phyloP scores from a whole-genome alignment of 2,888 invertebrate genomes.

The Tryphoninae sp. region DNA sequence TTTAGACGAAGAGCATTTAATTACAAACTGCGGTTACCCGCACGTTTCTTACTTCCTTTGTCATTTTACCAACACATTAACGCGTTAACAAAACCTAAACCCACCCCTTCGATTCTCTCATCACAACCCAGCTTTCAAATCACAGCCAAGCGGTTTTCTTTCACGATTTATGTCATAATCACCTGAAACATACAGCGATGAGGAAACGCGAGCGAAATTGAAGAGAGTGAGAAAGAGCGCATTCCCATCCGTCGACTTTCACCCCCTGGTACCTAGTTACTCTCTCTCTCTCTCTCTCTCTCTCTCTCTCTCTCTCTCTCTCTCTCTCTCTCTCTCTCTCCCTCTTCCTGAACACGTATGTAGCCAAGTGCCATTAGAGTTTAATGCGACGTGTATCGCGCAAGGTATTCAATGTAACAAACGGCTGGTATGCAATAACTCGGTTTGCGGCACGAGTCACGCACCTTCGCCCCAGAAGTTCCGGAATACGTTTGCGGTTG shows the following conservation, averaged over 20 bases:
- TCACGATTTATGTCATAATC: slow-evolving; percentile 78
- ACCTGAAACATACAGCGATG: slow-evolving; percentile 68
- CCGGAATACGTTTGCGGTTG: not conserved
- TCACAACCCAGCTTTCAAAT: slow-evolving; percentile 28
- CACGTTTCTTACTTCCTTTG: slow-evolving; percentile 60
- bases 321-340: slow-evolving; percentile 2
- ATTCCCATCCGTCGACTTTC: slow-evolving; percentile 42
- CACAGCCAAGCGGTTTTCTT: slow-evolving; percentile 68
- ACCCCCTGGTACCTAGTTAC: slow-evolving; percentile 43
- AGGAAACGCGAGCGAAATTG: slow-evolving; percentile 33
- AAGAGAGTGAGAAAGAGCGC: slow-evolving; percentile 31
- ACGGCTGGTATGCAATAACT: slow-evolving; percentile 65
- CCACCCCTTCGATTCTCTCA: slow-evolving; percentile 27
- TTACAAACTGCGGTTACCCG: slow-evolving; percentile 65
- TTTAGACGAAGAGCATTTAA: slow-evolving; percentile 71
- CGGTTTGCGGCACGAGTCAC: slow-evolving; percentile 47
- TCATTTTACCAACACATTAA: slow-evolving; percentile 41
- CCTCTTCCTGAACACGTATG: slow-evolving; percentile 2
- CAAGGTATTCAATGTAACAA: slow-evolving; percentile 74
- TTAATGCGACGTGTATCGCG: slow-evolving; percentile 77
- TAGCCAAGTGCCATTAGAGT: slow-evolving; percentile 75
- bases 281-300: slow-evolving; percentile 55
- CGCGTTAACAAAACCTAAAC: slow-evolving; percentile 28
- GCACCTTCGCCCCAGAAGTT: slow-evolving; percentile 12
- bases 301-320: slow-evolving; percentile 12